phyloP scores from a whole-genome alignment of 2,888 invertebrate genomes.

The Agonum fuliginosum region DNA sequence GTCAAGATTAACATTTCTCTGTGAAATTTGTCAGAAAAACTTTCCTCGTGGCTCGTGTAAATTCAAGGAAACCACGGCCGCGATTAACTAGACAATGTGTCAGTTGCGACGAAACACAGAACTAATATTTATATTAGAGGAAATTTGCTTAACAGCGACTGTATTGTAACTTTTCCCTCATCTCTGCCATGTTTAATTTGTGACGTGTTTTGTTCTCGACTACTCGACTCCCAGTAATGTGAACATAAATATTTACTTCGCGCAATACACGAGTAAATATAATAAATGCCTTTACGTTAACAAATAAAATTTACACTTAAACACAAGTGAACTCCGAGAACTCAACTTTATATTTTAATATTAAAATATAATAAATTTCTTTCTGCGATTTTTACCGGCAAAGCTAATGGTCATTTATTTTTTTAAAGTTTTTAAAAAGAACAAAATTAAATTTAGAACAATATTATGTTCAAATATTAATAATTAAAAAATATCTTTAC shows the following conservation, averaged over 20 bases:
- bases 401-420: no score
- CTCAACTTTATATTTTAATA: not conserved
- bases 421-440: no score
- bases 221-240: conserved; percentile 24
- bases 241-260: conserved; percentile 37
- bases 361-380: not conserved
- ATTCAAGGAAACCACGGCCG: conserved; percentile 21
- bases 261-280: conserved; percentile 30
- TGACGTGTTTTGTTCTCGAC: conserved; percentile 28
- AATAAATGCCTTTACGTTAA: conserved; percentile 25
- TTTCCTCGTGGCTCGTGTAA: conserved; percentile 7
- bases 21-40: conserved; percentile 17
- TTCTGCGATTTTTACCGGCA: no score
- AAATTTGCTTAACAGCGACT: conserved; percentile 36
- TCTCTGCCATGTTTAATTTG: conserved; percentile 33
- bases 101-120: conserved; percentile 20
- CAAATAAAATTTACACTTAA: conserved; percentile 22
- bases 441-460: no score
- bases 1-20: conserved; percentile 5
- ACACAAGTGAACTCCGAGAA: conserved; percentile 7
- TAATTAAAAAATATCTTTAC: no score
- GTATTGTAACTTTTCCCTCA: conserved; percentile 41
- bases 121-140: conserved; percentile 43
- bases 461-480: no score
- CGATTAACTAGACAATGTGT: conserved; percentile 29